These are phyloP conservation scores for Myrmophylax atrothorax DNA, from an alignment of 2,113 vertebrate genomes.

Conservation along the genomic window DNA sequence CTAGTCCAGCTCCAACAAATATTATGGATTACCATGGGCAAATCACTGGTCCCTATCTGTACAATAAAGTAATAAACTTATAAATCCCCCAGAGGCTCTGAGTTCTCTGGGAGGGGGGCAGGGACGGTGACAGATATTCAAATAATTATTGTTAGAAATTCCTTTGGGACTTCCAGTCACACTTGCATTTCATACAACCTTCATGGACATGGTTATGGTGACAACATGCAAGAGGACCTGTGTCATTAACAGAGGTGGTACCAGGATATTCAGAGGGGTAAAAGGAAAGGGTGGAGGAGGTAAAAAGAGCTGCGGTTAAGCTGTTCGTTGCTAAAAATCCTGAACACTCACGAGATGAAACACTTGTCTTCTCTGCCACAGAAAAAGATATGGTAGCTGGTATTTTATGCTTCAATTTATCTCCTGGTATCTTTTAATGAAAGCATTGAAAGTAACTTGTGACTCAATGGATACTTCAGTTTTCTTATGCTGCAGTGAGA, in stretches of 20 bases:
- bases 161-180: not conserved
- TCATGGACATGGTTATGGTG: not conserved
- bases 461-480: not conserved
- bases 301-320: not conserved
- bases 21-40: not conserved
- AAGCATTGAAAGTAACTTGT: not conserved
- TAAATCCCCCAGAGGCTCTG: not conserved
- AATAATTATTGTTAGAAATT: not conserved
- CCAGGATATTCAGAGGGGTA: not conserved
- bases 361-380: not conserved
- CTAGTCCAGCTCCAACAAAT: not conserved
- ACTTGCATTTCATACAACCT: not conserved
- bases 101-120: not conserved
- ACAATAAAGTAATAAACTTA: not conserved
- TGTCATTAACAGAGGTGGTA: not conserved
- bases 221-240: not conserved
- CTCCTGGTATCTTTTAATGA: not conserved
- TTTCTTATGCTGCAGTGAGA: not conserved
- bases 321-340: not conserved
- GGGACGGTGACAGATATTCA: not conserved
- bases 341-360: not conserved
- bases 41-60: not conserved
- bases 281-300: not conserved
- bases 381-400: not conserved
- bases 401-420: not conserved